phyloP scores from a whole-genome alignment of 2,888 invertebrate genomes.

The Spicauda simplicius region DNA sequence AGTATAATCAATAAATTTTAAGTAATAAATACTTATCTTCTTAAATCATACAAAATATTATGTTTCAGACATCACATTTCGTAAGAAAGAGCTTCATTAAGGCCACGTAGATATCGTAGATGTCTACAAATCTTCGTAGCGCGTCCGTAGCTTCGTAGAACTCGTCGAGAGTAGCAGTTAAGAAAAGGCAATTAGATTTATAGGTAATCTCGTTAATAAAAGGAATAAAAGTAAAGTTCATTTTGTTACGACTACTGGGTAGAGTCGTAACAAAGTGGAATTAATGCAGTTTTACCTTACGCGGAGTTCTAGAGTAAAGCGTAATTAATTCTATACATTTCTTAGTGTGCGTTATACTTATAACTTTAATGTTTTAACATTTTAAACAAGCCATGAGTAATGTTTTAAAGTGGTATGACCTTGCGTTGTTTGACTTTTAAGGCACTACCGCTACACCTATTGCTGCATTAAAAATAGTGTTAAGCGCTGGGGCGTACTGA shows the following conservation, averaged over 20 bases:
- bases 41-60: neutral
- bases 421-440: too few species aligned
- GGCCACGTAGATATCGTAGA: slow-evolving; percentile 30
- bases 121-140: slow-evolving; percentile 49
- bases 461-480: too few species aligned
- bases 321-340: slow-evolving; percentile 9
- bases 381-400: neutral
- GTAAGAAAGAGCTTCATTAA: slow-evolving; percentile 18
- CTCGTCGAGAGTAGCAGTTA: slow-evolving; percentile 24
- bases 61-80: neutral
- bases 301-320: neutral
- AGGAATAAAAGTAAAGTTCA: slow-evolving; percentile 28
- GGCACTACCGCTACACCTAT: too few species aligned
- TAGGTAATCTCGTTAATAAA: slow-evolving; percentile 31
- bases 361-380: neutral
- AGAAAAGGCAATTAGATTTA: slow-evolving; percentile 21
- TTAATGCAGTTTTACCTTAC: slow-evolving; percentile 24
- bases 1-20: neutral
- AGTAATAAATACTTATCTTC: neutral
- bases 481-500: too few species aligned
- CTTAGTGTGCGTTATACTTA: neutral
- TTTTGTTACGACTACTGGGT: slow-evolving; percentile 21
- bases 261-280: slow-evolving; percentile 24
- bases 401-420: too few species aligned
- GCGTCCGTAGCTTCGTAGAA: slow-evolving; percentile 50